Evolutionary conservation across 2,113 vertebrate genomes (phyloP).

Genomic region (Dasypus novemcinctus): DNA sequence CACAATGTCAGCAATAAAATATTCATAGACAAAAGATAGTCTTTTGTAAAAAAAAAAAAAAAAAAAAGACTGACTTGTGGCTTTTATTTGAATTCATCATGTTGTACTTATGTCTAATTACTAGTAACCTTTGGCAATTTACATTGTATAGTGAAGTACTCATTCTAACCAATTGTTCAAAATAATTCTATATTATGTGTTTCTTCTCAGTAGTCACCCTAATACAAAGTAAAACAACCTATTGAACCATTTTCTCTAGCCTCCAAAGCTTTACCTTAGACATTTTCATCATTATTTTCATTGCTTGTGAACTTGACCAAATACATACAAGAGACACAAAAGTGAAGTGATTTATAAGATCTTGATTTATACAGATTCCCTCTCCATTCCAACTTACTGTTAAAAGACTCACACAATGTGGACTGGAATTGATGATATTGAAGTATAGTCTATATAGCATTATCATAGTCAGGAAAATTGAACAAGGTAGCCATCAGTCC

Average conservation of each 20-base stretch:
- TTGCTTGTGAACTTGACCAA: background rate
- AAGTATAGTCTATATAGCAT: background rate
- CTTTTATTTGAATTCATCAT: slow-evolving; percentile 5
- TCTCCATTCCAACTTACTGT: background rate
- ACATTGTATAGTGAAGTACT: background rate
- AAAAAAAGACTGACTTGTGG: background rate
- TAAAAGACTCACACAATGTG: background rate
- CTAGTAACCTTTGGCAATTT: background rate
- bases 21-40: too few species aligned
- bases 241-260: slow-evolving; percentile 9
- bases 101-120: background rate
- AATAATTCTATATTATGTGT: background rate
- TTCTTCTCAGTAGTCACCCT: background rate
- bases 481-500: background rate
- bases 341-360: background rate
- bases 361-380: background rate
- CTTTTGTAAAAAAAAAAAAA: too few species aligned
- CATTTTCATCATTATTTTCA: background rate
- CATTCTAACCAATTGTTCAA: background rate
- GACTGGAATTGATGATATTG: background rate
- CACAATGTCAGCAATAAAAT: too few species aligned
- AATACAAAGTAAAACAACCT: background rate
- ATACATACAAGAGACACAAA: background rate
- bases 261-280: background rate
- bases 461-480: background rate